Base-by-base conservation (phyloP, 2,797 vertebrate species). In the Pelodytes ibericus region DNA sequence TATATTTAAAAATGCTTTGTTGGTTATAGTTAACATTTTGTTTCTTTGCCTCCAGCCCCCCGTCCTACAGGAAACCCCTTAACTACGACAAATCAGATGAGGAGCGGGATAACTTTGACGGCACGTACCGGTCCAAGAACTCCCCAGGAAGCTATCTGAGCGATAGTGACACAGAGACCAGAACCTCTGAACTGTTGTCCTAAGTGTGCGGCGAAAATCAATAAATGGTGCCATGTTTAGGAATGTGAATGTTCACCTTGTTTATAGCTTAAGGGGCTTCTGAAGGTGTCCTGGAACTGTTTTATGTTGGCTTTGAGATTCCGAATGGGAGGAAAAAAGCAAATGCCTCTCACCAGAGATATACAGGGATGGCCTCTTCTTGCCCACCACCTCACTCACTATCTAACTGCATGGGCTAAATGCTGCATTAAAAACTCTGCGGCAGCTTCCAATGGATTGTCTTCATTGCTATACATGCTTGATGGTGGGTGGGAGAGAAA, bases 81-180 rank as follows among this genome's bases (percentile, higher is more conserved):
- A 47, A 83, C 87, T 91, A 88, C 4, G 88, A 92, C 82, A 87
- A 85, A 87, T 96, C 94, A 41, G 96, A 98, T 8, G 95, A 98
- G 33, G 96, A 99, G 81, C 94, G 90, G 25, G 94, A 94, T 60
- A 86, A 90, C 69, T 81, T 83, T 59, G 85, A 86, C 1, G 87
- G 90, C 83, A 85, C 88, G 2, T 84, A 83, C 82, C 84, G 86
- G 84, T 83, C 90, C 77, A 81, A 79, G 80, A 86, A 86, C 84
- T 88, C 90, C 80, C 89, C 84, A 33, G 58, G 84, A 86, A 91
- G 86, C 86, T 88, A 87, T 81, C 82, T 94, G 86, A 94, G 88
- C 61, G 92, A 92, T 87, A 91, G 93, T 15, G 92, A 92, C 86
- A 83, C 84, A 8, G 89, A 95, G 76, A 87, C 89, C 86, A 87